Percentiles rank a stretch among this genome's conserved stretches.
phyloP scores from a whole-genome alignment of 1,140 invertebrate species.

The Papilio aristodemus region DNA sequence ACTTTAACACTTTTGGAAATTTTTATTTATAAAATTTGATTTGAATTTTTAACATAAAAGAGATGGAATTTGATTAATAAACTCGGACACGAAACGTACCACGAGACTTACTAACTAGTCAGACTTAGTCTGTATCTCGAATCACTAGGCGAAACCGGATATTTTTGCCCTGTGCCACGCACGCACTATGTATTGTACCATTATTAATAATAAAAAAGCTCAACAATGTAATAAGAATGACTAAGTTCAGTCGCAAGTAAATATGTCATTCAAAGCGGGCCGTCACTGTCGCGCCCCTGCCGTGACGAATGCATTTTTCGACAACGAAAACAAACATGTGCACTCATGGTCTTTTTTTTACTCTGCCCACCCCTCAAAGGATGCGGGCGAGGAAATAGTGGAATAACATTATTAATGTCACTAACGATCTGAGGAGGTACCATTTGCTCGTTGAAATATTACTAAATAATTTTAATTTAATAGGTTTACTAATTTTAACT shows the following conservation, averaged over 20 bases:
- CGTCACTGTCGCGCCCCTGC: conserved; percentile 32
- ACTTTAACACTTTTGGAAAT: background rate
- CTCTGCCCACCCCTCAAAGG: conserved; percentile 39
- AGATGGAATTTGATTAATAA: too few species aligned
- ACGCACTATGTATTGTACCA: too few species aligned
- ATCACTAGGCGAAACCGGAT: too few species aligned
- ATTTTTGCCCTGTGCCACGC: background rate
- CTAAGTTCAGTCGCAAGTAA: conserved; percentile 38
- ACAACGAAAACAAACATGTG: conserved; percentile 52
- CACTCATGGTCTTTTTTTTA: conserved; percentile 37
- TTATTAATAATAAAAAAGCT: background rate
- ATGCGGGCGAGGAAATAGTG: conserved; percentile 47
- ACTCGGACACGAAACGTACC: too few species aligned
- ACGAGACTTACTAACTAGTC: too few species aligned
- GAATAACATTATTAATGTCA: conserved; percentile 49
- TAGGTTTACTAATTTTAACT: too few species aligned
- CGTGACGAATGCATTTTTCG: conserved; percentile 53
- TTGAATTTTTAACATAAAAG: too few species aligned
- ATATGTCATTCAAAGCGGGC: conserved; percentile 46
- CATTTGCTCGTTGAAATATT: conserved; percentile 31
- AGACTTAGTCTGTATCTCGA: too few species aligned
- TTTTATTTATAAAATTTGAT: background rate
- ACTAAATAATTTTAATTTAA: background rate
- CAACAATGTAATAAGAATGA: background rate
- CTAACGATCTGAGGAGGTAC: conserved; percentile 38